These are phyloP conservation scores for Halichoeres trimaculatus DNA, from an alignment of 2,113 vertebrate genomes.

Conservation along the genomic window DNA sequence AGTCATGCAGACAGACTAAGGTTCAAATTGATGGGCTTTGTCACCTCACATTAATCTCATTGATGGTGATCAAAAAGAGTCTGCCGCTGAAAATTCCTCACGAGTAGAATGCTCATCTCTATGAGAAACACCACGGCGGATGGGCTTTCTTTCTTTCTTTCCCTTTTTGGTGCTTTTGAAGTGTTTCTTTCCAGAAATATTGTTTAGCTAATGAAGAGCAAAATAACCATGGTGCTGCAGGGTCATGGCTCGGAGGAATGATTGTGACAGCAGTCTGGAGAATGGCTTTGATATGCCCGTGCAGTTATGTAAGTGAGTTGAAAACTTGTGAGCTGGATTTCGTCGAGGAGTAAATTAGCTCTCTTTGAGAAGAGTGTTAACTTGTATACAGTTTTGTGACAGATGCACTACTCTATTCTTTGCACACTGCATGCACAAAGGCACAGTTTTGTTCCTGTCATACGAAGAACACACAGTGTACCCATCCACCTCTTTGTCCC, in stretches of 20 bases:
- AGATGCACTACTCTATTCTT: not conserved
- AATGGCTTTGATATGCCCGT: slow-evolving; percentile 18
- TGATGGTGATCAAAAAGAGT: slow-evolving; percentile 75
- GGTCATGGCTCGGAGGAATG: slow-evolving; percentile 24
- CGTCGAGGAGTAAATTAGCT: not conserved
- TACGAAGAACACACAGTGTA: not conserved
- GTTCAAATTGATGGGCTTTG: slow-evolving; percentile 82
- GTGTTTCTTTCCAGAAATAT: slow-evolving; percentile 25
- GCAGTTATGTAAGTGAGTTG: slow-evolving; percentile 15
- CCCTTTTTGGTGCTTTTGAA: slow-evolving; percentile 40
- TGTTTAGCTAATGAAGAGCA: slow-evolving; percentile 29
- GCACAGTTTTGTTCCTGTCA: slow-evolving; percentile 26
- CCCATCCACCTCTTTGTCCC: slow-evolving; percentile 4
- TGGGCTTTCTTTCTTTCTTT: slow-evolving; percentile 61
- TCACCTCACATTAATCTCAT: slow-evolving; percentile 86
- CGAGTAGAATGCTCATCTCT: slow-evolving; percentile 60
- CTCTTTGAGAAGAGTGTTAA: no score
- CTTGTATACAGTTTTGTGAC: not conserved
- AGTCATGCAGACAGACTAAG: slow-evolving; percentile 81
- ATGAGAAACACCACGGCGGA: slow-evolving; percentile 69
- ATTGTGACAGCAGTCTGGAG: slow-evolving; percentile 27
- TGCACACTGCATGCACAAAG: not conserved
- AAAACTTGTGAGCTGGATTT: slow-evolving; percentile 4
- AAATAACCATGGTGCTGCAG: slow-evolving; percentile 17
- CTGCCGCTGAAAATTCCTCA: slow-evolving; percentile 69